These are phyloP conservation scores for Agriotes lineatus DNA, from an alignment of 2,888 invertebrate genomes.

Conservation along the genomic window DNA sequence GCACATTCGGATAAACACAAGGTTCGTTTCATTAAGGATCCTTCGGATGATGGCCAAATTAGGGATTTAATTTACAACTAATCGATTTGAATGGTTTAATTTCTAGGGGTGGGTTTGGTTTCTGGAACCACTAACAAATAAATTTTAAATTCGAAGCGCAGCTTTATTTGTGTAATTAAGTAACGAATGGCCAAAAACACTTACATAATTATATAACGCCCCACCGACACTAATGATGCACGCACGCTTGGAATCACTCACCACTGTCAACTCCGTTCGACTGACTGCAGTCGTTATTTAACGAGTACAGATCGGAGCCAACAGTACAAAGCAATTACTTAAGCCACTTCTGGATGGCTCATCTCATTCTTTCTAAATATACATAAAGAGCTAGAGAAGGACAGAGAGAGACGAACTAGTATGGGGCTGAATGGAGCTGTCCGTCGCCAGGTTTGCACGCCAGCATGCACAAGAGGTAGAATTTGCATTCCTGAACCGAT, in stretches of 20 bases:
- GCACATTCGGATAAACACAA: neutral
- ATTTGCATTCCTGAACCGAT: neutral
- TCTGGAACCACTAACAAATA: neutral
- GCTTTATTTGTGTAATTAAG: too few relatives aligned
- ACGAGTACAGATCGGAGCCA: constrained; percentile 3
- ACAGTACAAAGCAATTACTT: constrained; percentile 8
- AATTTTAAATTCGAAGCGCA: too few relatives aligned
- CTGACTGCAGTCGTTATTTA: neutral
- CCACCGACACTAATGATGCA: neutral
- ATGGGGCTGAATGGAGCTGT: neutral
- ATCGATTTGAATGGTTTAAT: neutral
- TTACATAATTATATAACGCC: neutral
- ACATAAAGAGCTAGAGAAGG: neutral
- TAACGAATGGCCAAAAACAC: too few relatives aligned
- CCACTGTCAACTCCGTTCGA: neutral
- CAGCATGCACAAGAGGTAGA: neutral
- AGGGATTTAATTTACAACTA: neutral
- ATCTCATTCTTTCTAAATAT: constrained; percentile 1
- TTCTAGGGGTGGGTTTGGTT: neutral
- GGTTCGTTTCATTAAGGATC: neutral
- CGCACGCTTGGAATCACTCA: constrained; percentile 6
- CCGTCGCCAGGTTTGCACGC: neutral
- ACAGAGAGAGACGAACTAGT: neutral
- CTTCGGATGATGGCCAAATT: neutral
- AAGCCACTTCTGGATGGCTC: neutral